Conservation (phyloP, 2,797 vertebrate genomes). For the Macrochelys suwanniensis region DNA sequence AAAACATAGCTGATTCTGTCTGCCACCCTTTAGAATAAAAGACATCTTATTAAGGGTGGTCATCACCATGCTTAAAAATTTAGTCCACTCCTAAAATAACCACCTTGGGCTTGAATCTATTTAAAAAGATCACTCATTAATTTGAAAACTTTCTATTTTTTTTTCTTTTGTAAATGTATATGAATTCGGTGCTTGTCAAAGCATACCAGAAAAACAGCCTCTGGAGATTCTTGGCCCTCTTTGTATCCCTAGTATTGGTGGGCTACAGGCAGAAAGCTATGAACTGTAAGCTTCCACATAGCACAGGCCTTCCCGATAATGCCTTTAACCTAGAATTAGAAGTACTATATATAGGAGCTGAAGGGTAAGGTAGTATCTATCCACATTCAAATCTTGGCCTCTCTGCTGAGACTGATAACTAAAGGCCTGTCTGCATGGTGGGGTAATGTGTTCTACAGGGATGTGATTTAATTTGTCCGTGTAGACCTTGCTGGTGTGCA, state of each 20-base stretch:
- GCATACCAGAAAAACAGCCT: conserved; percentile 67
- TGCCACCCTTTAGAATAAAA: conserved; percentile 48
- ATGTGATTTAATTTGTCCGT: neutral
- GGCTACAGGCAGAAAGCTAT: conserved; percentile 24
- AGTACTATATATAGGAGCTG: neutral
- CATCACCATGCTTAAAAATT: neutral
- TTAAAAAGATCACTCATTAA: conserved; percentile 70
- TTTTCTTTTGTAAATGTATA: neutral
- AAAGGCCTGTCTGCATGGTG: neutral
- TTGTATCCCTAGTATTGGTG: conserved; percentile 44
- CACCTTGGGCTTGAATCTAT: neutral
- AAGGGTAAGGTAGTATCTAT: neutral
- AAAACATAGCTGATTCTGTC: conserved; percentile 66
- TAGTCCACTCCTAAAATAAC: neutral
- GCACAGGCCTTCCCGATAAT: neutral
- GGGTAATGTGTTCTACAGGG: neutral
- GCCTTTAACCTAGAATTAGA: neutral
- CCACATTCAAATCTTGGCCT: neutral
- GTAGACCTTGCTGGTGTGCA: neutral
- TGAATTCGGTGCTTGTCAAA: conserved; percentile 34
- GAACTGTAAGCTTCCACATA: neutral
- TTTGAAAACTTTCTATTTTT: neutral
- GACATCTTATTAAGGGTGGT: conserved; percentile 60
- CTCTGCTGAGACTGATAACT: neutral
- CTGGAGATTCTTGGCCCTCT: conserved; percentile 61